phyloP scores from a whole-genome alignment of 2,888 invertebrate genomes.

The Lycia hirtaria region DNA sequence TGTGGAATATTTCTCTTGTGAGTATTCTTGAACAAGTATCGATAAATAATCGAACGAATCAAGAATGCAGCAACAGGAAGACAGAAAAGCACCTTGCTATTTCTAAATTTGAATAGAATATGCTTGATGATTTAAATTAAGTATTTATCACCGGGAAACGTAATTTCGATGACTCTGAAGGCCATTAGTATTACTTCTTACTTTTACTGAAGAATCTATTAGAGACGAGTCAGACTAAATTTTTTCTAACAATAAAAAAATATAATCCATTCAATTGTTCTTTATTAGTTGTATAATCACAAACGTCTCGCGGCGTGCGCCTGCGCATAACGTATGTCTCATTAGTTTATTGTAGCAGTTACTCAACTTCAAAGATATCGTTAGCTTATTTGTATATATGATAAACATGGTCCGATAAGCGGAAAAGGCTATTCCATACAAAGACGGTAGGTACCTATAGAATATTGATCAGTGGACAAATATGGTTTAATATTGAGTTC shows the following conservation, averaged over 20 bases:
- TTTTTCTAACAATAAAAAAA: slow-evolving; percentile 6
- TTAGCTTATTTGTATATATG: no score
- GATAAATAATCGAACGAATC: no score
- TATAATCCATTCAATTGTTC: slow-evolving; percentile 38
- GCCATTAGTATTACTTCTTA: not conserved
- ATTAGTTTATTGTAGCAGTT: slow-evolving; percentile 7
- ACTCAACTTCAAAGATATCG: slow-evolving; percentile 7
- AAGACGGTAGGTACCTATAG: no score
- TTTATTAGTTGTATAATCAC: slow-evolving; percentile 41
- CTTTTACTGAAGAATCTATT: not conserved
- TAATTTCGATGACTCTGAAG: not conserved
- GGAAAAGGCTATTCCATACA: no score
- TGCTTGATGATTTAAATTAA: not conserved
- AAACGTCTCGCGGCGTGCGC: slow-evolving; percentile 43
- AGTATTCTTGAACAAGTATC: no score
- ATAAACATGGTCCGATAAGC: no score
- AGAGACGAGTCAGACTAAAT: not conserved
- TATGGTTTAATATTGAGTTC: no score
- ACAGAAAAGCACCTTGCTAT: no score
- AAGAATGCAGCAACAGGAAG: no score
- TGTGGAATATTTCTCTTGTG: no score
- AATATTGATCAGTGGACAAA: no score
- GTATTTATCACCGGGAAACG: not conserved
- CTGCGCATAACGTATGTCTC: slow-evolving; percentile 4
- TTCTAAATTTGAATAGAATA: no score